Conservation (phyloP, 1,140 invertebrate genomes). For the Probaryconus sp. region DNA sequence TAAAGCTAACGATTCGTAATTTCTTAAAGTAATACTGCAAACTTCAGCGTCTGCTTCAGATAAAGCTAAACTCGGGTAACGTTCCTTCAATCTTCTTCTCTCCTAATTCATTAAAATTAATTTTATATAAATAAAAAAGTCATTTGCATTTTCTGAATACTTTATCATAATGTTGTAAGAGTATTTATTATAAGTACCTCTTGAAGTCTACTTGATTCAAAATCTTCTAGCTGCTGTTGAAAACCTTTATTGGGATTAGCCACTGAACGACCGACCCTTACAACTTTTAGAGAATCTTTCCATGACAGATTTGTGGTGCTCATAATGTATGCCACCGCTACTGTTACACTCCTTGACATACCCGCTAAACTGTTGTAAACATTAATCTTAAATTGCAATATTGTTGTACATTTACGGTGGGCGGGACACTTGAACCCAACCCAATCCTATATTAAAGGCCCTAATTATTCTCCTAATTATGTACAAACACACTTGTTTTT, state of each 20-base stretch:
- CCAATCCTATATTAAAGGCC: too few relatives aligned
- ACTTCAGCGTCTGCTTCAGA: constrained; percentile 86
- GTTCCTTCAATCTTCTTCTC: constrained; percentile 87
- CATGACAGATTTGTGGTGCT: constrained; percentile 93
- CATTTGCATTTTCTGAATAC: too few relatives aligned
- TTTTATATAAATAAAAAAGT: constrained; percentile 7
- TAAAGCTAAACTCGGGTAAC: constrained; percentile 88
- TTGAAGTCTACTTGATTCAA: constrained; percentile 88
- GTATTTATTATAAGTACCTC: constrained; percentile 80
- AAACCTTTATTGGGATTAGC: constrained; percentile 98
- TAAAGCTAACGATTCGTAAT: constrained; percentile 88
- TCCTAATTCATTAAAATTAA: constrained; percentile 80
- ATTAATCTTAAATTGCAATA: not conserved
- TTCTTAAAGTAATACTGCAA: constrained; percentile 86
- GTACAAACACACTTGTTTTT: too few relatives aligned
- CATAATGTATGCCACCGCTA: constrained; percentile 97
- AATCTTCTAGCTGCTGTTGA: constrained; percentile 95
- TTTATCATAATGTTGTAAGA: too few relatives aligned
- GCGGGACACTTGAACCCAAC: too few relatives aligned
- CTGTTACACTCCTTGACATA: constrained; percentile 96
- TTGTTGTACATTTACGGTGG: too few relatives aligned
- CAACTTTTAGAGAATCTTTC: constrained; percentile 95
- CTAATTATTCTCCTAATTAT: too few relatives aligned
- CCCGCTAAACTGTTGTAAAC: constrained; percentile 88
- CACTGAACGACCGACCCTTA: constrained; percentile 91